A percentile compares a stretch with the other conserved stretches of the same genome.
These are phyloP conservation scores for Cistogaster globosa DNA, from an alignment of 2,888 invertebrate species.

Conservation along the genomic window DNA sequence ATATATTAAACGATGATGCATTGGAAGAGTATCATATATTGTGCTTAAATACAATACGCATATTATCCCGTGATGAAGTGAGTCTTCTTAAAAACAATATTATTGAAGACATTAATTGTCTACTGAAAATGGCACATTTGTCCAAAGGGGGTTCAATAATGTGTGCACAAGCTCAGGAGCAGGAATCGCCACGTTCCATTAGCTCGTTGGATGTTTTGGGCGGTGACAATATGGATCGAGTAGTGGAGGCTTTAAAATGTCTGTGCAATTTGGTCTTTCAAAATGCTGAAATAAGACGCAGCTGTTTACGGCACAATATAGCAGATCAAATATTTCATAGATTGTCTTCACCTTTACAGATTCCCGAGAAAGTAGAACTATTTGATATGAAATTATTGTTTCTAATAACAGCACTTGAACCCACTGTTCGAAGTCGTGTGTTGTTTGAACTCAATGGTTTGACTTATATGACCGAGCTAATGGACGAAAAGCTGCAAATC, in stretches of 20 bases:
- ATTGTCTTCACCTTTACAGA: constrained; percentile 84
- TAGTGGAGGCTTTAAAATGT: constrained; percentile 92
- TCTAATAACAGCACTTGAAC: constrained; percentile 92
- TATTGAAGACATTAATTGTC: constrained; percentile 87
- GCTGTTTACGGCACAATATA: constrained; percentile 86
- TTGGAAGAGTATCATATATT: constrained; percentile 75
- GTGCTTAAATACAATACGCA: constrained; percentile 81
- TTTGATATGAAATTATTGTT: constrained; percentile 95
- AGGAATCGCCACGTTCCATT: constrained; percentile 65
- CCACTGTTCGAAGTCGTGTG: constrained; percentile 87
- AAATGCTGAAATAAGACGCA: constrained; percentile 85
- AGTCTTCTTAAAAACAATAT: constrained; percentile 87
- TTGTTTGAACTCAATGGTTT: constrained; percentile 88
- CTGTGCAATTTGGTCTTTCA: constrained; percentile 95
- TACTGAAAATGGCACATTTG: constrained; percentile 88
- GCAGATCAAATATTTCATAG: constrained; percentile 89
- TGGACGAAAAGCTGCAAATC: constrained; percentile 86
- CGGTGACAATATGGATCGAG: constrained; percentile 84
- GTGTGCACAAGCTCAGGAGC: constrained; percentile 71
- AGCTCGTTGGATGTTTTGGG: constrained; percentile 58
- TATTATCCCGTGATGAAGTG: constrained; percentile 90
- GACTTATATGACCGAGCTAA: constrained; percentile 87
- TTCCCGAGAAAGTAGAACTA: constrained; percentile 81
- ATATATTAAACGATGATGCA: constrained; percentile 78
- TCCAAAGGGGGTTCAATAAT: constrained; percentile 79